Evolutionary conservation across 2,888 invertebrate species (phyloP).

Genomic region (Anoplius nigerrimus): DNA sequence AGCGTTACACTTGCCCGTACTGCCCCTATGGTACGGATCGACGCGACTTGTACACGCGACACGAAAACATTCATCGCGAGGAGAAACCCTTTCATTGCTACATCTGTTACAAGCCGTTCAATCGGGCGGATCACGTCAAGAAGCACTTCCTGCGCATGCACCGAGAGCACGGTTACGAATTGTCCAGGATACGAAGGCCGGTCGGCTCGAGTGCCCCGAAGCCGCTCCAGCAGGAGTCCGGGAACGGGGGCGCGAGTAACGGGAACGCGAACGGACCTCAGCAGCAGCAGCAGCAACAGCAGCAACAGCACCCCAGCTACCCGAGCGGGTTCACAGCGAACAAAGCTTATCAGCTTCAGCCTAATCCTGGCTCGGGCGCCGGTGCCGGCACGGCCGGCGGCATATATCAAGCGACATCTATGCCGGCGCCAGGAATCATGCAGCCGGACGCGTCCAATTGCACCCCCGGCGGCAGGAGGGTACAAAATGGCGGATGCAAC

Average conservation of each 20-base stretch:
- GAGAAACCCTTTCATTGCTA: slow-evolving; percentile 97
- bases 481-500: slow-evolving; percentile 70
- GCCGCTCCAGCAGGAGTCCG: slow-evolving; percentile 53
- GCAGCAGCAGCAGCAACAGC: slow-evolving; percentile 29
- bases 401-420: slow-evolving; percentile 63
- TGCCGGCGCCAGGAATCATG: slow-evolving; percentile 61
- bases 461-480: slow-evolving; percentile 55
- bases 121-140: slow-evolving; percentile 95
- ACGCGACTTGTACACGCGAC: slow-evolving; percentile 91
- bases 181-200: slow-evolving; percentile 86
- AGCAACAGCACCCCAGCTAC: slow-evolving; percentile 55
- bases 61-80: slow-evolving; percentile 95
- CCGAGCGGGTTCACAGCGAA: slow-evolving; percentile 61
- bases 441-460: slow-evolving; percentile 60
- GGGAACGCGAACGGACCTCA: slow-evolving; percentile 10
- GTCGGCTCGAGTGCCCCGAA: slow-evolving; percentile 56
- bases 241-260: slow-evolving; percentile 16
- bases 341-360: slow-evolving; percentile 64
- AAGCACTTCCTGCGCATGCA: slow-evolving; percentile 96
- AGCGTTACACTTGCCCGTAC: slow-evolving; percentile 89
- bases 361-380: slow-evolving; percentile 47
- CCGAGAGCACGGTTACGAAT: slow-evolving; percentile 90
- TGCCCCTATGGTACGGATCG: slow-evolving; percentile 95
- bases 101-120: slow-evolving; percentile 94
- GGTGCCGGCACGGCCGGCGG: slow-evolving; percentile 35